Evolutionary conservation across 2,797 vertebrate genomes (phyloP).

Genomic region (Urosaurus nigricauda): DNA sequence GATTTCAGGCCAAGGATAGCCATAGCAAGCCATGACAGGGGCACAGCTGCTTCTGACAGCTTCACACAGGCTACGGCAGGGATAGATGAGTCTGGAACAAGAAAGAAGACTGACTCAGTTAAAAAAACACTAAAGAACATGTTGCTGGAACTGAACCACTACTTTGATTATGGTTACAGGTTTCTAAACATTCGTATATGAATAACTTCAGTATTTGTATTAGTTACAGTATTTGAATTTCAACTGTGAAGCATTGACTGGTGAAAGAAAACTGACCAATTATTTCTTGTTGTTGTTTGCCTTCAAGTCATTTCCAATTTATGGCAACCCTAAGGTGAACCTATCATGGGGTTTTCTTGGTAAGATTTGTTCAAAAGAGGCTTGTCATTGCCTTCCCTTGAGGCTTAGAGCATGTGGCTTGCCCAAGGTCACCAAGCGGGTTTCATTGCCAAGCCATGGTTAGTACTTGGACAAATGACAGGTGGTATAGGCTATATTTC

Average conservation of each 20-base stretch:
- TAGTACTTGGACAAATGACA: too few relatives aligned
- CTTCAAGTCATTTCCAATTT: too few relatives aligned
- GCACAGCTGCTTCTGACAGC: slow-evolving; percentile 86
- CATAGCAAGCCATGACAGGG: slow-evolving; percentile 87
- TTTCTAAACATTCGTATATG: background rate
- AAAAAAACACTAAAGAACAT: background rate
- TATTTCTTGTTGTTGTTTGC: background rate
- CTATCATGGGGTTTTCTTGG: too few relatives aligned
- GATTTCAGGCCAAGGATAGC: slow-evolving; percentile 89
- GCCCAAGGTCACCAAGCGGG: too few relatives aligned
- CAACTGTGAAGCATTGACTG: background rate
- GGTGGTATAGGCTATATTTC: too few relatives aligned
- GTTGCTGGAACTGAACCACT: background rate
- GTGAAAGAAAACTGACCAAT: background rate
- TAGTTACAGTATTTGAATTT: background rate
- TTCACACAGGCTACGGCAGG: slow-evolving; percentile 86
- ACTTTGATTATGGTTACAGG: background rate
- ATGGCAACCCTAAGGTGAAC: too few relatives aligned
- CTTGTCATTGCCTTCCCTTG: too few relatives aligned
- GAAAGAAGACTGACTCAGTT: background rate
- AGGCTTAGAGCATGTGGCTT: too few relatives aligned
- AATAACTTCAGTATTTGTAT: background rate
- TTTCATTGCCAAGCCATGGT: too few relatives aligned
- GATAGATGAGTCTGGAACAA: slow-evolving; percentile 84
- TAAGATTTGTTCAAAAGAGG: too few relatives aligned